Percentiles rank a stretch among this genome's conserved stretches.
phyloP scores from a whole-genome alignment of 2,797 vertebrate species.

The Acomys russatus region DNA sequence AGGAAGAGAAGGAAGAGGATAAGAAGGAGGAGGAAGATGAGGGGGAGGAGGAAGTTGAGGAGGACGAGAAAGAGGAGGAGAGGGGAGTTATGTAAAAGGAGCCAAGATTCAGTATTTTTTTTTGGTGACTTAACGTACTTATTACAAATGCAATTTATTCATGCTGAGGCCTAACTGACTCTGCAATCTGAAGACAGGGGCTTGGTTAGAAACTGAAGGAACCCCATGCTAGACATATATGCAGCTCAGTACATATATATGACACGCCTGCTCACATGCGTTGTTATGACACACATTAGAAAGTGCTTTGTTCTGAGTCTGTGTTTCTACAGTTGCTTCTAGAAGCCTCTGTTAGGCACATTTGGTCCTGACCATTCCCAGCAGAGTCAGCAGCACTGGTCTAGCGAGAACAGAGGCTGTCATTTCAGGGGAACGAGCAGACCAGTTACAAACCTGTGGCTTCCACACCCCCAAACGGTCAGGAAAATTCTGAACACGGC shows the following conservation, averaged over 20 bases:
- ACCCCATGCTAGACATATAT: constrained; percentile 72
- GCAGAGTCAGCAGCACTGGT: not conserved
- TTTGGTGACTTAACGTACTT: constrained; percentile 15
- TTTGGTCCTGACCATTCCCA: constrained; percentile 35
- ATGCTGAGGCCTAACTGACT: constrained; percentile 53
- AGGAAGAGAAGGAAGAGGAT: not conserved
- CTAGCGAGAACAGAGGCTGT: not conserved
- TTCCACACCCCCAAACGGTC: not conserved
- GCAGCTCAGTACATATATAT: constrained; percentile 60
- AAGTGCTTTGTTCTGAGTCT: constrained; percentile 5
- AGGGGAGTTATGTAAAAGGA: not conserved
- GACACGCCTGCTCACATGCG: constrained; percentile 65
- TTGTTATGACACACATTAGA: constrained; percentile 45
- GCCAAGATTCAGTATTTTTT: not conserved
- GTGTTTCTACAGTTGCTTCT: not conserved
- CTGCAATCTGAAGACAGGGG: constrained; percentile 19
- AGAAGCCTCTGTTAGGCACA: constrained; percentile 56
- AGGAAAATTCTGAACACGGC: not conserved
- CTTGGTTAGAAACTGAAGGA: constrained; percentile 65
- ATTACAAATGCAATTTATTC: constrained; percentile 41
- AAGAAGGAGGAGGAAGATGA: not conserved
- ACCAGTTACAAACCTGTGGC: not conserved
- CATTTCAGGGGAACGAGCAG: not conserved
- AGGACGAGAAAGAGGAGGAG: not conserved
- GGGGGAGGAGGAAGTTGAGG: not conserved